Percentiles rank a stretch among this genome's conserved stretches.
Conservation (phyloP, 1,140 invertebrate genomes). For the Nasonia longicornis region DNA sequence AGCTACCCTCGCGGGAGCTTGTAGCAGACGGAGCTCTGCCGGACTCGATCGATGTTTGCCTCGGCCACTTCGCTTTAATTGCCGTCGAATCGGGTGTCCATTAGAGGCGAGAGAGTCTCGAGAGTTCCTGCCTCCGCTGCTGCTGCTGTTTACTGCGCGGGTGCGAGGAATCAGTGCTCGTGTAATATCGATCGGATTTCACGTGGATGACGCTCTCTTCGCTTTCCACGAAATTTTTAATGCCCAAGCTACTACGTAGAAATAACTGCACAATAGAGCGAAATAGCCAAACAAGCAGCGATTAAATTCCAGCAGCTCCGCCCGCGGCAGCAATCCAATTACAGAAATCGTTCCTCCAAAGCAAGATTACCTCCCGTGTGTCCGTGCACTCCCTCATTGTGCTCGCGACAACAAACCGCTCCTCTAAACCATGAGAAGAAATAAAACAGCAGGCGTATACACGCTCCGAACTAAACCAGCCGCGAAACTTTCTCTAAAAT, state of each 20-base stretch:
- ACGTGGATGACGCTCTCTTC: background rate
- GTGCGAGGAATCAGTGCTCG: background rate
- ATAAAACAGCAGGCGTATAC: background rate
- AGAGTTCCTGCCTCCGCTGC: background rate
- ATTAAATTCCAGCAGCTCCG: background rate
- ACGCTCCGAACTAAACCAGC: background rate
- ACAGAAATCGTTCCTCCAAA: background rate
- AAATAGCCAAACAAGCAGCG: background rate
- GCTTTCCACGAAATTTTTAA: no score
- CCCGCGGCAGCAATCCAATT: background rate
- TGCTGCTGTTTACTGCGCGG: background rate
- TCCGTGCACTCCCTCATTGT: background rate
- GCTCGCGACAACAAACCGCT: background rate
- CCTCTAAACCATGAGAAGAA: background rate
- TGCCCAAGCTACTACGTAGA: background rate
- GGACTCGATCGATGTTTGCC: slow-evolving; percentile 63
- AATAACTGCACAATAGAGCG: background rate
- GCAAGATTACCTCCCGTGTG: background rate
- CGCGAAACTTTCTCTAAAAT: slow-evolving; percentile 22
- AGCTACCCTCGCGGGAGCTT: background rate
- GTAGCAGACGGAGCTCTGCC: background rate
- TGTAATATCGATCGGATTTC: background rate
- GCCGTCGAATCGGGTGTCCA: slow-evolving; percentile 64
- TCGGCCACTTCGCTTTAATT: slow-evolving; percentile 66
- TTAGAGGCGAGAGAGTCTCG: slow-evolving; percentile 46